Conservation (phyloP, 2,888 invertebrate species). For the Apotomis turbidana region DNA sequence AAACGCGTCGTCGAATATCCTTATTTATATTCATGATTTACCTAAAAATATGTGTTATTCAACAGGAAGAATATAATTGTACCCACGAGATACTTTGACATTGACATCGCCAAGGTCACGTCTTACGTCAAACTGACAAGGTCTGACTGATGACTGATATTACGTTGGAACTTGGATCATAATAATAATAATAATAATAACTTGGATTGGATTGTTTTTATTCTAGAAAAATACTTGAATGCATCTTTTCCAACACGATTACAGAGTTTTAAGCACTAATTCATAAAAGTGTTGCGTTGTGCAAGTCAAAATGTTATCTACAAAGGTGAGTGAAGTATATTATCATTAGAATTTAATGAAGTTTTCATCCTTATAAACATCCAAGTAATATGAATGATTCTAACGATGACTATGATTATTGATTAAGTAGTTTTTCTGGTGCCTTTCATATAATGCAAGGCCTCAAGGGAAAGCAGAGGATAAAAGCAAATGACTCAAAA, state of each 20-base stretch:
- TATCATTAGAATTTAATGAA: background rate
- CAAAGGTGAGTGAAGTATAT: constrained; percentile 25
- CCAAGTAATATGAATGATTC: background rate
- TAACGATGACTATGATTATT: constrained; percentile 2
- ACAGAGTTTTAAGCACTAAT: constrained; percentile 11
- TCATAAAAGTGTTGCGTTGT: constrained; percentile 2
- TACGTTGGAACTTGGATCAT: too few species aligned
- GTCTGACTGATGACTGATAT: background rate
- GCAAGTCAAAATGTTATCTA: constrained; percentile 32
- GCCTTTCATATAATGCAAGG: too few species aligned
- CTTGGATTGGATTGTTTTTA: constrained; percentile 34
- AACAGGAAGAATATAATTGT: too few species aligned
- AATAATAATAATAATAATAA: too few species aligned
- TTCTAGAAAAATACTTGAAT: constrained; percentile 30
- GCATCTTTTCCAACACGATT: background rate
- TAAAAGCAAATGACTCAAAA: too few species aligned
- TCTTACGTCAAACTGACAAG: constrained; percentile 7
- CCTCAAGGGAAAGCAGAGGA: too few species aligned
- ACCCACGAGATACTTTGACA: constrained; percentile 6
- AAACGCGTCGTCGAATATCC: too few species aligned
- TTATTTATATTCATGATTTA: too few species aligned
- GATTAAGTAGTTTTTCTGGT: background rate
- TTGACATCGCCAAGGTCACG: constrained; percentile 18
- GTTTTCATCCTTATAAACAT: background rate
- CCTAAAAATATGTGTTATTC: too few species aligned